phyloP scores from a whole-genome alignment of 2,888 invertebrate genomes.

The Clusia tigrina region DNA sequence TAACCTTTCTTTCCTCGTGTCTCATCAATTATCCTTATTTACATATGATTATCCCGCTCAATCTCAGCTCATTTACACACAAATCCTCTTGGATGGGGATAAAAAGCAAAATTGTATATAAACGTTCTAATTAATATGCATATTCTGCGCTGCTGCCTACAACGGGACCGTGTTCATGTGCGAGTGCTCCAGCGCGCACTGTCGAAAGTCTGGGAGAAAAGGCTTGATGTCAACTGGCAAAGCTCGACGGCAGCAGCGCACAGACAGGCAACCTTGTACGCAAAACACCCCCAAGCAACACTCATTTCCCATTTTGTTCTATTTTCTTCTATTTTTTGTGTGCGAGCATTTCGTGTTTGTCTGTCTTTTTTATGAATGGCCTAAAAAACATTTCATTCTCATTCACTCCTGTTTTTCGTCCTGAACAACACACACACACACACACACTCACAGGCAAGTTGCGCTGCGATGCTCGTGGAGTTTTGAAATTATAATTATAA shows the following conservation, averaged over 20 bases:
- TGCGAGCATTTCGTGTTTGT: background rate
- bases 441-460: too few species aligned
- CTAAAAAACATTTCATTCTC: too few species aligned
- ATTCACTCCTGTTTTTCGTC: too few species aligned
- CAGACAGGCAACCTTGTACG: background rate
- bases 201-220: background rate
- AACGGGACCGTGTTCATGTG: background rate
- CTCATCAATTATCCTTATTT: background rate
- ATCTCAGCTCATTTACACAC: background rate
- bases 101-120: background rate
- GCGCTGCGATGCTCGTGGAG: too few species aligned
- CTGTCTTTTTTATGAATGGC: background rate
- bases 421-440: too few species aligned
- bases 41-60: constrained; percentile 4
- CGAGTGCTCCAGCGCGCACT: background rate
- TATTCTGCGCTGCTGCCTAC: background rate
- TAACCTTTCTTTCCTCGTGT: background rate
- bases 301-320: background rate
- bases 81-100: background rate
- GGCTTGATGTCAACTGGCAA: background rate
- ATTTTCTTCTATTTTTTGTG: background rate
- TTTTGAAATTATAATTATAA: background rate
- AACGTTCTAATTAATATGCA: background rate
- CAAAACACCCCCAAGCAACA: background rate
- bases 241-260: background rate